Evolutionary conservation across 2,888 invertebrate genomes (phyloP), one percentile per base, ranked within the genome.

Genomic region (Caenorhabditis drosophilae): DNA sequence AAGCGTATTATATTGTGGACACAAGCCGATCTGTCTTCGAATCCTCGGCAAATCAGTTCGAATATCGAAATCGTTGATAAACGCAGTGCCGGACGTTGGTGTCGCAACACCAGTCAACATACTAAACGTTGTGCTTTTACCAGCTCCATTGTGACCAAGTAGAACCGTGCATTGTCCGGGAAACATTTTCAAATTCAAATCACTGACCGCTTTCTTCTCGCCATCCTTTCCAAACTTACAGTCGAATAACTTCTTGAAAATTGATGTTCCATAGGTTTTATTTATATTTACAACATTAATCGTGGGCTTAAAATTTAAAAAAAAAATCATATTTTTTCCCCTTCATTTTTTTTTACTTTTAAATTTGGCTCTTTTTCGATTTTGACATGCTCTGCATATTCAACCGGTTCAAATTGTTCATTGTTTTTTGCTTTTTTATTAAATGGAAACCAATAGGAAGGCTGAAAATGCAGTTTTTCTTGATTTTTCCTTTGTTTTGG

Each of bases 91-190:
- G 11, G 46, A 23, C 11, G 76, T 60, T 2, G 79, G 74, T 4
- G 68, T 52, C 1, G 64, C 72, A 16, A 78, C 74, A 50, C 77
- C 93, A 36, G 92, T 93, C 41, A 94, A 85, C 90, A 94, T 93
- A 0, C 92, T 91, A 88, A 94, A 92, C 1, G 93, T 92, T 0
- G 94, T 93, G 0, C 93, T 92, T 86, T 92, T 92, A 31, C 93
- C 92, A 46, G 91, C 92, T 9, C 92, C 92, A 83, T 92, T 92
- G 84, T 92, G 92, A 0, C 94, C 94, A 18, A 94, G 86, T 2
- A 79, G 71, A 0, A 76, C 79, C 3, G 79, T 79, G 45, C 78
- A 92, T 85, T 92, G 90, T 0, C 91, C 91, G 78, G 89, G 88
- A 79, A 90, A 90, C 81, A 93, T 90, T 67, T 90, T 89, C 82